Conservation (phyloP, 2,113 vertebrate species). For the Polyodon spathula region DNA sequence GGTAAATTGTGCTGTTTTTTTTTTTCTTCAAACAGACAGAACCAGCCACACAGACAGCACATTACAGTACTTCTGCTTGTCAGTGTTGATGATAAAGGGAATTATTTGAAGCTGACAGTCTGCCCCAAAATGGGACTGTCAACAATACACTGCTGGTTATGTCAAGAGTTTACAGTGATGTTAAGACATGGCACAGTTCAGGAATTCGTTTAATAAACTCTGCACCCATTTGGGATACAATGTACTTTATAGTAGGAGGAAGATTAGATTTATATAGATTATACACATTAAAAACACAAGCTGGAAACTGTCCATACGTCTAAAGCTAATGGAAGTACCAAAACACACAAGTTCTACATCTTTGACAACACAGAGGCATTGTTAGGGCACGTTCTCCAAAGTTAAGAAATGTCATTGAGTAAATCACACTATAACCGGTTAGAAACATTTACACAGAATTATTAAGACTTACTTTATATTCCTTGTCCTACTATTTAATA, state of each 20-base stretch:
- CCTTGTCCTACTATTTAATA: too few species aligned
- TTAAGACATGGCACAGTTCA: not conserved
- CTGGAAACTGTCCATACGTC: too few species aligned
- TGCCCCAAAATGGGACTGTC: constrained; percentile 19
- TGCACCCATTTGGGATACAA: not conserved
- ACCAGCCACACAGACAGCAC: constrained; percentile 18
- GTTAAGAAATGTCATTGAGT: too few species aligned
- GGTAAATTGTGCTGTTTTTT: constrained; percentile 37
- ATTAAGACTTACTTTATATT: too few species aligned
- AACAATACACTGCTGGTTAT: not conserved
- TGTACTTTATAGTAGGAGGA: constrained; percentile 3
- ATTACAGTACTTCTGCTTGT: constrained; percentile 20
- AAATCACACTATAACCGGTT: too few species aligned
- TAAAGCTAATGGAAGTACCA: too few species aligned
- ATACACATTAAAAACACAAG: too few species aligned
- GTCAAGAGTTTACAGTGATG: not conserved
- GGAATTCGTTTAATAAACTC: not conserved
- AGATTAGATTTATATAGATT: too few species aligned
- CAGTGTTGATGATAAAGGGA: constrained; percentile 10
- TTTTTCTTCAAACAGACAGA: constrained; percentile 38
- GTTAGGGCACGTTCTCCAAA: too few species aligned
- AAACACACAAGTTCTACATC: too few species aligned
- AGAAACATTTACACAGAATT: too few species aligned
- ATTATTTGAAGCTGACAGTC: constrained; percentile 17
- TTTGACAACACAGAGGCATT: too few species aligned